Evolutionary conservation across 2,888 invertebrate genomes (phyloP).

Genomic region (Hirtodrosophila confusa): DNA sequence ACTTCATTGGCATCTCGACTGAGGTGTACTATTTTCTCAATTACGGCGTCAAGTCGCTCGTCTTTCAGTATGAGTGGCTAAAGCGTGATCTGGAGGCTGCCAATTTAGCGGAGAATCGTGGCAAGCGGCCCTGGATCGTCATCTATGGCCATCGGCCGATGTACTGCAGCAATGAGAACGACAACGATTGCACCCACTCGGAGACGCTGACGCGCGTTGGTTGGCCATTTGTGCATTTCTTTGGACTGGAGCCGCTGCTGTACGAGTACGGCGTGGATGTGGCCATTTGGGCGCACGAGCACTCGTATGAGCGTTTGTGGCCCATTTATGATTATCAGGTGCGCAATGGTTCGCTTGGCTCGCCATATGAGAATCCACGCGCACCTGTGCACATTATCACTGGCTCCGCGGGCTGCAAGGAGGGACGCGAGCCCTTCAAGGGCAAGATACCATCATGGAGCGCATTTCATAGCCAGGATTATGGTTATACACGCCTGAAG

Average conservation of each 20-base stretch:
- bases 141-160: conserved; percentile 94
- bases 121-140: conserved; percentile 91
- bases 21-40: conserved; percentile 97
- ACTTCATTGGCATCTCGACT: conserved; percentile 96
- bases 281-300: conserved; percentile 98
- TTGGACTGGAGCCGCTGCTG: conserved; percentile 93
- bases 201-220: conserved; percentile 89
- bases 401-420: conserved; percentile 95
- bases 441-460: conserved; percentile 89
- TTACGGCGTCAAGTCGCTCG: conserved; percentile 92
- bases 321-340: conserved; percentile 94
- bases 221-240: conserved; percentile 87
- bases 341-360: conserved; percentile 86
- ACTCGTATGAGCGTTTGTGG: conserved; percentile 98
- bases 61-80: conserved; percentile 95
- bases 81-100: conserved; percentile 91
- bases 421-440: conserved; percentile 91
- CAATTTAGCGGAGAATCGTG: conserved; percentile 90
- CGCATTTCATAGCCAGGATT: conserved; percentile 93
- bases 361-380: conserved; percentile 86
- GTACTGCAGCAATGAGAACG: conserved; percentile 94
- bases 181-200: conserved; percentile 90
- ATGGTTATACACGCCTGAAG: conserved; percentile 95
- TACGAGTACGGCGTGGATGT: conserved; percentile 96
- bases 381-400: conserved; percentile 97